Conservation (phyloP, 2,797 vertebrate genomes). For the Vireo griseus region DNA sequence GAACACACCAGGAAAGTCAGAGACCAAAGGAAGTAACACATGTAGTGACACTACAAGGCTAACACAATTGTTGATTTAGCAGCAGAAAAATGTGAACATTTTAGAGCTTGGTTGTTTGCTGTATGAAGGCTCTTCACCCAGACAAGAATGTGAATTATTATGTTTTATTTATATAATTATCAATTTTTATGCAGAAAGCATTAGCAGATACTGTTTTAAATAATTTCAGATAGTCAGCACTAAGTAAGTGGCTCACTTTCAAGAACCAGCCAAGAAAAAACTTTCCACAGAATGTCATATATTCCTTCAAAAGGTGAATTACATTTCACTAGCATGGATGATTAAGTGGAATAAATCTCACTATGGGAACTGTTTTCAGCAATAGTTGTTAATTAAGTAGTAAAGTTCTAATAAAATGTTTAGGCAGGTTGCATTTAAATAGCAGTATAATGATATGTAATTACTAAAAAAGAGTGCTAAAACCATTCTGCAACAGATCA, state of each 20-base stretch:
- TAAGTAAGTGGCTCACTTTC: constrained; percentile 26
- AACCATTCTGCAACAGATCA: background rate
- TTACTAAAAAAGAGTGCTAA: constrained; percentile 4
- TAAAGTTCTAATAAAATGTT: constrained; percentile 38
- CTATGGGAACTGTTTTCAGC: background rate
- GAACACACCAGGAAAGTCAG: background rate
- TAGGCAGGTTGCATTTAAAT: constrained; percentile 16
- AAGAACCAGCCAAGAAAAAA: background rate
- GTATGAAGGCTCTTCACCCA: background rate
- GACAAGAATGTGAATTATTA: background rate
- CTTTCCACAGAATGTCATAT: background rate
- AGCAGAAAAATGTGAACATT: background rate
- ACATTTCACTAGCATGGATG: background rate
- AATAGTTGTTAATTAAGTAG: constrained; percentile 25
- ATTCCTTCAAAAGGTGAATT: background rate
- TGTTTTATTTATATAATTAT: background rate
- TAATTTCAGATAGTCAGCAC: constrained; percentile 17
- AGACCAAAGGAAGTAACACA: background rate
- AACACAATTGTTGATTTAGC: background rate
- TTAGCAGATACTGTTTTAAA: background rate
- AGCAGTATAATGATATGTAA: background rate
- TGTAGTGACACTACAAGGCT: background rate
- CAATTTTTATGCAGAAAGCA: background rate
- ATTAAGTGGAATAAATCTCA: background rate
- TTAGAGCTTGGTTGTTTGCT: background rate